phyloP scores from a whole-genome alignment of 2,113 vertebrate species.

The Elaphurus davidianus region DNA sequence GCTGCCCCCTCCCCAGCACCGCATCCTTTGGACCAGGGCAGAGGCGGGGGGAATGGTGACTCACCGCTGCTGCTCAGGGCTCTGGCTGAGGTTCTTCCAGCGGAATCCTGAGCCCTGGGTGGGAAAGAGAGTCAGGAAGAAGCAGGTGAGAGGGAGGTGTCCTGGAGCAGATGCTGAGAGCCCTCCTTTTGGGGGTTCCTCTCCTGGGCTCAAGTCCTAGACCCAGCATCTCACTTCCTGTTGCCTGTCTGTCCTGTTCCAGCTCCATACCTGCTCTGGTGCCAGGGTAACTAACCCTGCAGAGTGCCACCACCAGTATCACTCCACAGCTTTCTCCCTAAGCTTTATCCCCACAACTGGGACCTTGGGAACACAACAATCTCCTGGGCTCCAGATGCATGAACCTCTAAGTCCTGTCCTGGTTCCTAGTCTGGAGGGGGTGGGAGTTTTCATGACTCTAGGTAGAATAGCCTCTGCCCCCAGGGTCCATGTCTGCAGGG shows the following conservation, averaged over 20 bases:
- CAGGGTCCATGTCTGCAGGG: not conserved
- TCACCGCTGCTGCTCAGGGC: slow-evolving; percentile 92
- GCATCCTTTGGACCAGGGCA: not conserved
- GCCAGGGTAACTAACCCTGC: not conserved
- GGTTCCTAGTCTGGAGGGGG: not conserved
- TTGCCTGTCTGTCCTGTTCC: not conserved
- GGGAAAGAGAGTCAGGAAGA: not conserved
- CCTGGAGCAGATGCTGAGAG: not conserved
- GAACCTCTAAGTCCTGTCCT: not conserved
- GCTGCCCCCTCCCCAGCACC: not conserved
- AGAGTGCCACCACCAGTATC: not conserved
- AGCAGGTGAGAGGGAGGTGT: not conserved
- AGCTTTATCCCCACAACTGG: not conserved
- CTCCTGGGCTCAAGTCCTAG: not conserved
- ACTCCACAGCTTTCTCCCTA: not conserved
- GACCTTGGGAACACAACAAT: not conserved
- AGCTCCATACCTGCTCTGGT: not conserved
- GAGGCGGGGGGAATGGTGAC: not conserved
- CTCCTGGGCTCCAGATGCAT: not conserved
- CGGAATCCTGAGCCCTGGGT: slow-evolving; percentile 85
- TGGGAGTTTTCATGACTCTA: not conserved
- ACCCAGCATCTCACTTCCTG: not conserved
- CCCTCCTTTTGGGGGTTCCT: not conserved
- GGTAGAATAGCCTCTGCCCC: not conserved
- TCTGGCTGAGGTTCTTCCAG: slow-evolving; percentile 87